Conservation (phyloP, 2,797 vertebrate genomes). For the Scyliorhinus canicula region DNA sequence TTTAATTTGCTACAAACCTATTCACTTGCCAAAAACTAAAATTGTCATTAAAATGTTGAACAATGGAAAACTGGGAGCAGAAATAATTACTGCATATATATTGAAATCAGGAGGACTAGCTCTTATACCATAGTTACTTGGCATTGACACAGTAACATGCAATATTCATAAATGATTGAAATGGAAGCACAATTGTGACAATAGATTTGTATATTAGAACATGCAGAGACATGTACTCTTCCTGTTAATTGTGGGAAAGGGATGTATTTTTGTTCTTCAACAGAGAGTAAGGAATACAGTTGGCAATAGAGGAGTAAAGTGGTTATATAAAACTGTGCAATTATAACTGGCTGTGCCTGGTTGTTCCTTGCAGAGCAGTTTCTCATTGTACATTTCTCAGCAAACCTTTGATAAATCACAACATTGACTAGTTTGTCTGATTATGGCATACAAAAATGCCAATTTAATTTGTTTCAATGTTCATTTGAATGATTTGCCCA, state of each 20-base stretch:
- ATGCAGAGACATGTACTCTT: background rate
- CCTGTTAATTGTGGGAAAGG: background rate
- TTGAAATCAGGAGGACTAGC: background rate
- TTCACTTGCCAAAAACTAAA: background rate
- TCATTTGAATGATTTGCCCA: background rate
- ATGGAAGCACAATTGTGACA: background rate
- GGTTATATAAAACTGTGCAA: background rate
- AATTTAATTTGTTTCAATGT: background rate
- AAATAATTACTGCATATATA: background rate
- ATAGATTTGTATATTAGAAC: background rate
- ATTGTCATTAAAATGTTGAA: background rate
- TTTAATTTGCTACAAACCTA: background rate
- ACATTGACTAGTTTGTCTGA: background rate
- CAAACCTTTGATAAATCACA: background rate
- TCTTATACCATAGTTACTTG: background rate
- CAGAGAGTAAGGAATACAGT: background rate
- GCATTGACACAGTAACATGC: background rate
- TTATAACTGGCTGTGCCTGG: background rate
- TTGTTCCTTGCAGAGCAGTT: background rate
- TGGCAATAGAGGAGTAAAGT: background rate
- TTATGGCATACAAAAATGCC: background rate
- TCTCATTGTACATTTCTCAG: background rate
- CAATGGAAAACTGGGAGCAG: background rate
- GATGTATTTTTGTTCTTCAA: background rate
- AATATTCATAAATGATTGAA: background rate